Evolutionary conservation across 37 sponge, comb jelly and placozoan genomes (phyloP).

Genomic region (Bolinopsis microptera): DNA sequence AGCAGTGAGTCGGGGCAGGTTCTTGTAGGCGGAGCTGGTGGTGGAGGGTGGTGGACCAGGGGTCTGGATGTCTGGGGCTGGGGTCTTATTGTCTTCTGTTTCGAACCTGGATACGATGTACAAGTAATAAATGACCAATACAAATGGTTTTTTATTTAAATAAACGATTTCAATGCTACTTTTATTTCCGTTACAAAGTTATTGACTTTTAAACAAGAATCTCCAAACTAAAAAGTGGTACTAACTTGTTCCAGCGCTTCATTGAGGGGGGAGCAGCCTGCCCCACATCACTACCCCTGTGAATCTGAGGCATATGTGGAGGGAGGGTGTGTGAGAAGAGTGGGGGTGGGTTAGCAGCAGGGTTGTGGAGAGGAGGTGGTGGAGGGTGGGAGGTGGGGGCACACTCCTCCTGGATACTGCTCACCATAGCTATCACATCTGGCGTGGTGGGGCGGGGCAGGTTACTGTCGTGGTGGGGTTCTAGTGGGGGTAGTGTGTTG

Average conservation of each 20-base stretch:
- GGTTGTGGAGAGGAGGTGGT: conserved; percentile 53
- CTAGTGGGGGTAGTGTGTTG: conserved; percentile 23
- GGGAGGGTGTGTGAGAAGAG: conserved; percentile 42
- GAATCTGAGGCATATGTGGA: conserved; percentile 17
- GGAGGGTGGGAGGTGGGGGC: neutral
- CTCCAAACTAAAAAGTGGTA: too few species aligned
- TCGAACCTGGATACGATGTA: neutral
- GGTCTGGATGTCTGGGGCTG: neutral
- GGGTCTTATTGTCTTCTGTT: neutral
- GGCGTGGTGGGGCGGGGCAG: conserved; percentile 54
- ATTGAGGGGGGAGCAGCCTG: neutral
- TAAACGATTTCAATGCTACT: too few species aligned
- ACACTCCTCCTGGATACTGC: neutral
- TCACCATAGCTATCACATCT: conserved; percentile 52
- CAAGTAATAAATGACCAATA: too few species aligned
- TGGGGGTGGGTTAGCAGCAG: conserved; percentile 54
- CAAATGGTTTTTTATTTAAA: too few species aligned
- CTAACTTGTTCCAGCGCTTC: neutral
- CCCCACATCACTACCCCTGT: neutral
- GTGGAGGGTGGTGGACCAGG: neutral
- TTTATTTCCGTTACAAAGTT: too few species aligned
- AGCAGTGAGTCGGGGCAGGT: conserved; percentile 53
- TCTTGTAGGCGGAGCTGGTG: neutral
- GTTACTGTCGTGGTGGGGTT: conserved; percentile 21
- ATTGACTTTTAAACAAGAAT: too few species aligned